Base-by-base conservation (phyloP, 2,797 vertebrate species). In the Hypotaenidia philippensis region DNA sequence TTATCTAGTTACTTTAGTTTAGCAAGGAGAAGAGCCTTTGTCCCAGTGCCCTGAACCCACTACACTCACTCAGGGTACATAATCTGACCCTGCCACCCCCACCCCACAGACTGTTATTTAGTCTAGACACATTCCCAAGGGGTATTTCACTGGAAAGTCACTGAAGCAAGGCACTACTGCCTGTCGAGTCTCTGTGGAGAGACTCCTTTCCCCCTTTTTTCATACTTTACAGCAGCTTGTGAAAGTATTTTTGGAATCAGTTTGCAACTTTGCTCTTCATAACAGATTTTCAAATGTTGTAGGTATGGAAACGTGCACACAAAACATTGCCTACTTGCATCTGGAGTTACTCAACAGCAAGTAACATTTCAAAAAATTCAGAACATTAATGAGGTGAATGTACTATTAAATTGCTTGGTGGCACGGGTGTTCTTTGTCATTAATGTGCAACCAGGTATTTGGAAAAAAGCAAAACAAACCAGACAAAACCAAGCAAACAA, bases 61-160 rank as follows among this genome's bases (percentile, higher is more conserved):
- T 25, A 36, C 3, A 4, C n/a, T 63, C n/a, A 44, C 32, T 19
- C 68, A 38, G 60, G 45, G 71, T 60, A 59, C 79, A 27, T 3
- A 69, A 14, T 1, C 52, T 55, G 70, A 60, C 83, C 55, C 61
- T 15, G 7, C 49, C 68, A 31, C 52, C 44, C 77, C 50, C 63
- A 76, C 19, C 81, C 82, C 85, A n/a, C 53, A 19, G 83, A 11
- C 38, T 52, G 36, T 11, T 26, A 10, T 2, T 60, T 78, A 56
- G 91, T 84, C 91, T 57, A 76, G 88, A 94, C 94, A 56, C 47
- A 6, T 40, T 90, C 95, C 90, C 86, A 91, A 63, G 80, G 88
- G 90, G 0, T 29, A 31, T 65, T 81, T 38, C 92, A 72, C 74
- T 89, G 83, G n/a, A 3, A 55, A 86, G 76, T 11, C 95, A 86